Base-by-base conservation (phyloP, 2,113 vertebrate genomes). In the Halcyon malimbica region DNA sequence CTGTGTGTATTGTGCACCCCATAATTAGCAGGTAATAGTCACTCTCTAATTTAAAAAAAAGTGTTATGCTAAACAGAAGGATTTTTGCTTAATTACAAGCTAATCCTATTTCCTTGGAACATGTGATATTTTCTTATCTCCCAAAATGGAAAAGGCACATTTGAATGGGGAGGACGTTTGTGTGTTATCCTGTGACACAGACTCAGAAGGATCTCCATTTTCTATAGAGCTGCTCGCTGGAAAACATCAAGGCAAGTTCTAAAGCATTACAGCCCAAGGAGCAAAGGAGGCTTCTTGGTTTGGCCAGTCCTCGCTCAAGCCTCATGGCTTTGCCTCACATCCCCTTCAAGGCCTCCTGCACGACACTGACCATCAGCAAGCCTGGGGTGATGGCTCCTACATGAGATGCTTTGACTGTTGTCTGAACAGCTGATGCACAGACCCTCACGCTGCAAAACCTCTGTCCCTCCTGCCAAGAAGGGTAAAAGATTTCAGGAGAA, bases 11-110 rank as follows among this genome's bases (percentile, higher is more conserved):
- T 60, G 39, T 65, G 16, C 18, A n/a, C 41, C 29, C 60, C 8
- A 0, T 86, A 71, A 94, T 93, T 53, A 92, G 69, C 83, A 94
- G 86, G 92, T 91, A 81, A 96, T 75, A 90, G 1, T 87, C 76
- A 33, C 46, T 93, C 39, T 89, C 73, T 75, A 78, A 75, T 81
- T 86, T 42, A 6, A 44, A 83, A 94, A 80, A 77, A 59, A 53
- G 28, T 31, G 13, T 82, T 77, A 81, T 62, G 73, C 65, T 96
- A 92, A 95, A 68, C 26, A 71, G 60, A 48, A 92, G 88, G 80
- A 69, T 91, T 96, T 83, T 82, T 95, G 29, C 83, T 81, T 94
- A 93, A 95, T 96, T 92, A 89, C 73, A 91, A 44, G 48, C 86
- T 94, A 95, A 95, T 94, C 82, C 79, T 75, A 35, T 93, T 95